Evolutionary conservation across 1,140 invertebrate genomes (phyloP), one percentile per base, ranked within the genome.

Genomic region (Laodelphax striatellus): DNA sequence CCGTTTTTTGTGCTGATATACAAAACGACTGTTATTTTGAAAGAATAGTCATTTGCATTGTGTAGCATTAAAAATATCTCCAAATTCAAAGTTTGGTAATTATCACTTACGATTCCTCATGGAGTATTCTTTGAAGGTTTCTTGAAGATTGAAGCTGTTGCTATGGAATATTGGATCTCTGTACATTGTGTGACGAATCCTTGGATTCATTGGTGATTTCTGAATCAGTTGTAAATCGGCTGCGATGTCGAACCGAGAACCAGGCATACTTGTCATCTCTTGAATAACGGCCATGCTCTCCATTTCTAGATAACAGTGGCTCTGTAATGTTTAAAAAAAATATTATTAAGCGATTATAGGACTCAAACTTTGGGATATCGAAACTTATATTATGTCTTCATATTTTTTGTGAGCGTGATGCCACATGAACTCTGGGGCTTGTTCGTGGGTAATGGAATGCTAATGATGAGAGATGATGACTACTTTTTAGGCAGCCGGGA

Each of bases 211-310:
- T 41, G 80, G 79, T 52, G 74, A 64, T 52, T 72, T 78, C 72
- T 86, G 84, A 50, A 75, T 71, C 11, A 85, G 68, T 31, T 71
- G 60, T 21, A 87, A 64, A 69, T 84, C 80, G 17, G 77, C 82
- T 66, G 75, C 71, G 42, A 81, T 69, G 61, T 76, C 72, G 24
- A 81, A 70, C 34, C 73, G 68, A 34, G 76, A 77, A 5, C 77
- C 74, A 21, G 75, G 65, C 41, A 72, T 67, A 55, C 67, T 59
- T 66, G 79, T 76, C 55, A 74, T 70, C 68, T 81, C 70, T 57
- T 78, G 74, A 17, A 81, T 68, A 42, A 79, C 73, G n/a, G 75
- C 77, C 61, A 83, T 71, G 52, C 75, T 74, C 70, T 83, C 76
- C 79, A 83, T 82, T 66, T 79, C 74, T 42, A 83, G 65, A 14